Evolutionary conservation across 2,888 invertebrate genomes (phyloP), one percentile per base, ranked within the genome.

Genomic region (Lasioglossum zephyrum): DNA sequence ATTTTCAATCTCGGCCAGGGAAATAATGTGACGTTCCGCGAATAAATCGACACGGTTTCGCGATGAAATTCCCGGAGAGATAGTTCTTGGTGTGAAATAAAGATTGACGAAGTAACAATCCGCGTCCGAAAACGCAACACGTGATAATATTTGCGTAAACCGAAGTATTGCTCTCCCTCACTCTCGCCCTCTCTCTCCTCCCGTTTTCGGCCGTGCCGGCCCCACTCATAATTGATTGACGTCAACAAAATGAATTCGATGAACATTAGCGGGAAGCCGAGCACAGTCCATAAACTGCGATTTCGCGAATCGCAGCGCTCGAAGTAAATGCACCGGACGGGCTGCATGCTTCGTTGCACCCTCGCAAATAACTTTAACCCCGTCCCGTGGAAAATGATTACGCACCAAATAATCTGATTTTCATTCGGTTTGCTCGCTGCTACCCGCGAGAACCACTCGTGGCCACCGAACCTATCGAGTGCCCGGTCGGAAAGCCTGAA

Each of bases 221-320:
- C 9, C 18, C 79, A 31, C 44, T 73, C 81, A 88, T 89, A 90
- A 90, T 90, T 90, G 89, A 90, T 90, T 82, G 91, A 80, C 81
- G 79, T 82, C 79, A 73, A 82, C 88, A 81, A 88, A 90, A 90
- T 87, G 91, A 90, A 89, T 90, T 89, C 89, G 90, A 90, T 90
- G 91, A 88, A 88, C 88, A 90, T 90, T 90, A 90, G 88, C 79
- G 84, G 82, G 76, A 79, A 80, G 69, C 82, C 78, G 81, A 70
- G 84, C 82, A 83, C 89, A 79, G 77, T 84, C 79, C 84, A 88
- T 89, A 90, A 90, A 90, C 88, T 88, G 88, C 90, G 90, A 90
- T 90, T 90, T 90, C 88, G 85, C 88, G 89, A 86, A 86, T 89
- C 88, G 87, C 77, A 60, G 89, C 79, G 74, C 47, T 66, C 85